A percentile compares a stretch with the other conserved stretches of the same genome.
phyloP scores from a whole-genome alignment of 2,113 vertebrate genomes.

The Bostrychus sinensis region DNA sequence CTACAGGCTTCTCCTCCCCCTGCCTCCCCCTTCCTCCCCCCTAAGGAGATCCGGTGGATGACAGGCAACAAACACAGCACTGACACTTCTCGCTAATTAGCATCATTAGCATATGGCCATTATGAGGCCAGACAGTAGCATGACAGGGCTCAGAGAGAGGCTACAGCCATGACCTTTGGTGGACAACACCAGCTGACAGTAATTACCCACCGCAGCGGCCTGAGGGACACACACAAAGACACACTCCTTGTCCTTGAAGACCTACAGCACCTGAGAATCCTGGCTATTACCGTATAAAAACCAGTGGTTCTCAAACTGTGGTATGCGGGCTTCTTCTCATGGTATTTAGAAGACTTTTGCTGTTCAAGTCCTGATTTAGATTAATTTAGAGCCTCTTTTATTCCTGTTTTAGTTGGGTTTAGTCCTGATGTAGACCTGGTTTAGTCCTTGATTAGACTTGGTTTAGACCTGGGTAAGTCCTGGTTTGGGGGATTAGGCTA shows the following conservation, averaged over 20 bases:
- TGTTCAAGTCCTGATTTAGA: too few species aligned
- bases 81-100: slow-evolving; percentile 83
- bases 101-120: slow-evolving; percentile 82
- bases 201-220: slow-evolving; percentile 75
- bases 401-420: too few species aligned
- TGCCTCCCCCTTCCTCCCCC: slow-evolving; percentile 22
- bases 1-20: slow-evolving; percentile 30
- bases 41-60: slow-evolving; percentile 59
- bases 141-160: slow-evolving; percentile 78
- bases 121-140: slow-evolving; percentile 78
- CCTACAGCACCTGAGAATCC: slow-evolving; percentile 31
- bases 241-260: slow-evolving; percentile 67
- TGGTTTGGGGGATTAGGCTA: too few species aligned
- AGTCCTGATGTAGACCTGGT: too few species aligned
- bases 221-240: slow-evolving; percentile 54
- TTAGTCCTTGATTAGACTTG: too few species aligned
- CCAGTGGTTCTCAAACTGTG: background rate
- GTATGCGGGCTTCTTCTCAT: background rate
- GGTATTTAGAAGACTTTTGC: too few species aligned
- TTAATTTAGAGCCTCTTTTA: too few species aligned
- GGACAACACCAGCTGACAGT: slow-evolving; percentile 84
- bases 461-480: too few species aligned
- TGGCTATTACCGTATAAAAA: slow-evolving; percentile 20
- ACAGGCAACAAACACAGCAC: slow-evolving; percentile 81
- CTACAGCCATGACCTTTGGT: slow-evolving; percentile 81